A percentile compares a stretch with the other conserved stretches of the same genome.
Evolutionary conservation across 2,888 invertebrate genomes (phyloP).

Genomic region (Tanypteryx hageni): DNA sequence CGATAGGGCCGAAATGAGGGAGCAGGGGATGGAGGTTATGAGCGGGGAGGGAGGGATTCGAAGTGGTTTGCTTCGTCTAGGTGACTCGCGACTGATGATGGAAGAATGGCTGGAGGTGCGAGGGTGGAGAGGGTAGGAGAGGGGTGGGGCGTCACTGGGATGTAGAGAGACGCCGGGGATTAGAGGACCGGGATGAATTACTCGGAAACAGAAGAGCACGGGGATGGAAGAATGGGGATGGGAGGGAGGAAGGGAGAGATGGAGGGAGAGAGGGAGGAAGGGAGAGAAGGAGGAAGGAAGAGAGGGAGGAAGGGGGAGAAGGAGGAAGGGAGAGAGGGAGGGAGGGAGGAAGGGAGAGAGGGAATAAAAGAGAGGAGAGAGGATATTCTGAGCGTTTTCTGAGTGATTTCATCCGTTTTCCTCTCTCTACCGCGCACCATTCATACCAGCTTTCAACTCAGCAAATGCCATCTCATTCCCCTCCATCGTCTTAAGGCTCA

Average conservation of each 20-base stretch:
- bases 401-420: conserved; percentile 56
- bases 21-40: not conserved
- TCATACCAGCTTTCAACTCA: conserved; percentile 37
- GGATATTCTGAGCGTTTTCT: conserved; percentile 19
- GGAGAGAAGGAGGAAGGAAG: too few relatives aligned
- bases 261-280: not conserved
- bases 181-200: not conserved
- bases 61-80: not conserved
- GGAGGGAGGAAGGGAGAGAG: not conserved
- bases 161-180: not conserved
- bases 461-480: conserved; percentile 48
- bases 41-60: not conserved
- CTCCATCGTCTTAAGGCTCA: not conserved
- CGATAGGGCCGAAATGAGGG: not conserved
- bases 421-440: not conserved
- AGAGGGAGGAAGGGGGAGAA: not conserved
- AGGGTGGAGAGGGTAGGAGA: not conserved
- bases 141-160: not conserved
- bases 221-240: not conserved
- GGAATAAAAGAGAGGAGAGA: not conserved
- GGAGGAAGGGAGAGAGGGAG: too few relatives aligned
- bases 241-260: not conserved
- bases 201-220: not conserved
- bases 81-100: not conserved
- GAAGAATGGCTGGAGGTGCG: not conserved